phyloP scores from a whole-genome alignment of 2,888 invertebrate species.

The Biston betularia region DNA sequence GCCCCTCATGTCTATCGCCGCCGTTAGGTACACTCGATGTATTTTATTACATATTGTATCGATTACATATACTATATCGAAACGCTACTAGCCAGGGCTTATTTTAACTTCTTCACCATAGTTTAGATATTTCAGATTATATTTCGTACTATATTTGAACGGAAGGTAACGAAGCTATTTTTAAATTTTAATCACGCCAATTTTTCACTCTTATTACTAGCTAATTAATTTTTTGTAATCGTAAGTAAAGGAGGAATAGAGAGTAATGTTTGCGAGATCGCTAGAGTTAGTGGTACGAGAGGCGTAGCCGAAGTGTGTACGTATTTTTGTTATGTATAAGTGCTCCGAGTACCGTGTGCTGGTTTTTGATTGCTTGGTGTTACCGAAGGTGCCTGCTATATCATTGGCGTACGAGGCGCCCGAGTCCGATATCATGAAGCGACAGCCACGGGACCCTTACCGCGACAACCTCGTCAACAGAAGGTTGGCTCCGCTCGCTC shows the following conservation, averaged over 20 bases:
- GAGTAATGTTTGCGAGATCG: conserved; percentile 57
- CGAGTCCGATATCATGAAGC: conserved; percentile 99
- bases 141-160: conserved; percentile 62
- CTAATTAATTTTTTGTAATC: conserved; percentile 64
- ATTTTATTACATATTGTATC: conserved; percentile 57
- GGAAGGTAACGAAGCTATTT: conserved; percentile 68
- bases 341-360: conserved; percentile 54
- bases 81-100: conserved; percentile 75
- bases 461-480: conserved; percentile 99
- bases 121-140: conserved; percentile 71
- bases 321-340: conserved; percentile 72
- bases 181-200: conserved; percentile 72
- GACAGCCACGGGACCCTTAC: conserved; percentile 98
- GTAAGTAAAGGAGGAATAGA: conserved; percentile 63
- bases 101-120: conserved; percentile 72
- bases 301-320: conserved; percentile 63
- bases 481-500: conserved; percentile 89
- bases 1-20: conserved; percentile 43
- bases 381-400: conserved; percentile 97
- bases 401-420: conserved; percentile 99
- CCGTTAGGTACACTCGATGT: conserved; percentile 57
- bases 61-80: conserved; percentile 49
- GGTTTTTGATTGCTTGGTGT: conserved; percentile 84
- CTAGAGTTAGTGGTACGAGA: conserved; percentile 63
- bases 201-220: conserved; percentile 72